Conservation (phyloP, 2,113 vertebrate species). For the Narcine bancroftii region DNA sequence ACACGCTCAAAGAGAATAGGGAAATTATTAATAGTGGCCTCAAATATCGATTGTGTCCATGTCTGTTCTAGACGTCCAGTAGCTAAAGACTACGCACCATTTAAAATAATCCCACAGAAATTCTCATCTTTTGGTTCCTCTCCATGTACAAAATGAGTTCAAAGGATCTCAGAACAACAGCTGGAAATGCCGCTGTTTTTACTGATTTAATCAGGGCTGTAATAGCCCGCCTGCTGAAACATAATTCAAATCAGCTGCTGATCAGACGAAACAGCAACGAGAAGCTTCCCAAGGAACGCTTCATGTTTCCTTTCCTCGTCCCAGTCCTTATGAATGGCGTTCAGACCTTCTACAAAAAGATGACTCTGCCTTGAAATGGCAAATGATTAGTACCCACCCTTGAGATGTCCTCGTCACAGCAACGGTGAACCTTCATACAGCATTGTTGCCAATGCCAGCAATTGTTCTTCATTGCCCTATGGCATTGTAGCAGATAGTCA, state of each 20-base stretch:
- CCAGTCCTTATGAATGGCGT: background rate
- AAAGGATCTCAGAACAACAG: background rate
- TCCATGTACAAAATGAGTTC: background rate
- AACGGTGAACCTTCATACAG: background rate
- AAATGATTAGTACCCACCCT: background rate
- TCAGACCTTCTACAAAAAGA: background rate
- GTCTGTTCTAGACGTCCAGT: background rate
- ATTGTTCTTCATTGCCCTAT: background rate
- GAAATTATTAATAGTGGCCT: too few species aligned
- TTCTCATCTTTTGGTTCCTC: background rate
- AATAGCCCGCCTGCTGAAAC: constrained; percentile 14
- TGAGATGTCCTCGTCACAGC: background rate
- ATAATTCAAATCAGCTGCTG: constrained; percentile 4
- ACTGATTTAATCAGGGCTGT: constrained; percentile 8
- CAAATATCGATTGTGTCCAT: background rate
- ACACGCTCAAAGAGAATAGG: background rate
- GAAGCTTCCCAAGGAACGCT: background rate
- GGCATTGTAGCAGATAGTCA: background rate
- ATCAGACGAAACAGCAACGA: background rate
- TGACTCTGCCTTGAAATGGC: background rate
- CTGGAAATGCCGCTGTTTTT: background rate
- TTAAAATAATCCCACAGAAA: background rate
- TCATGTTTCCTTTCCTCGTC: background rate
- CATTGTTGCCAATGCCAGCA: background rate
- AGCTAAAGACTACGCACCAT: background rate